Conservation (phyloP, 2,888 invertebrate species). For the Stenurella melanura region DNA sequence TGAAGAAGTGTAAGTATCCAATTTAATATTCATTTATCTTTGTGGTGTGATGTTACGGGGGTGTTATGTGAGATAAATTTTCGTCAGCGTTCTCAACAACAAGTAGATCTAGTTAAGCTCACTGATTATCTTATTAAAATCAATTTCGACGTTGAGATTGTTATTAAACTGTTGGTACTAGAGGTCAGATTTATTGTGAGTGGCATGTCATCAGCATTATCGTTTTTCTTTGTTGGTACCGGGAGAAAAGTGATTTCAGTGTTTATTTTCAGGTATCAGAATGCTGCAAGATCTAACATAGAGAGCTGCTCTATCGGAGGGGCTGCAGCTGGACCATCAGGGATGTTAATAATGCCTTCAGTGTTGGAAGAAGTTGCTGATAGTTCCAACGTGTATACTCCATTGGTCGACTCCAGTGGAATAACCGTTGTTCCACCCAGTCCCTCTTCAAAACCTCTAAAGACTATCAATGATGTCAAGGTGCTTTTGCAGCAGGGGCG, state of each 20-base stretch:
- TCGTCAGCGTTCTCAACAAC: slow-evolving; percentile 49
- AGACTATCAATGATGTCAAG: slow-evolving; percentile 80
- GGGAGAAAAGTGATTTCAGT: slow-evolving; percentile 41
- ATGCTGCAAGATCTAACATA: slow-evolving; percentile 72
- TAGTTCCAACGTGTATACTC: slow-evolving; percentile 83
- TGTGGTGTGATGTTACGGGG: slow-evolving; percentile 33
- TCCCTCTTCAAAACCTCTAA: slow-evolving; percentile 87
- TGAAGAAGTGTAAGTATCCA: slow-evolving; percentile 63
- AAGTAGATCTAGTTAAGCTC: slow-evolving; percentile 50
- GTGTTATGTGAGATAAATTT: slow-evolving; percentile 50
- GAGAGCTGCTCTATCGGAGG: slow-evolving; percentile 59
- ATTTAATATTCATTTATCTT: slow-evolving; percentile 35
- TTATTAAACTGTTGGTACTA: slow-evolving; percentile 61
- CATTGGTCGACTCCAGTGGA: slow-evolving; percentile 87
- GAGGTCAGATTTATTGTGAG: slow-evolving; percentile 69
- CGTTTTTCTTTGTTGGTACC: slow-evolving; percentile 44
- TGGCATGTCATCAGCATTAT: slow-evolving; percentile 47
- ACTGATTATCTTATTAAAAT: slow-evolving; percentile 70
- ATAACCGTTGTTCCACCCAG: slow-evolving; percentile 83
- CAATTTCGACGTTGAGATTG: slow-evolving; percentile 67
- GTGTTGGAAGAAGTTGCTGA: slow-evolving; percentile 74
- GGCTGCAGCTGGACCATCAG: slow-evolving; percentile 60
- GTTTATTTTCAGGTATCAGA: slow-evolving; percentile 55
- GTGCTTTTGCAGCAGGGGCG: slow-evolving; percentile 77
- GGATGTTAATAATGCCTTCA: slow-evolving; percentile 70